Base-by-base conservation (phyloP, 2,888 invertebrate species). In the Tipula helvola region DNA sequence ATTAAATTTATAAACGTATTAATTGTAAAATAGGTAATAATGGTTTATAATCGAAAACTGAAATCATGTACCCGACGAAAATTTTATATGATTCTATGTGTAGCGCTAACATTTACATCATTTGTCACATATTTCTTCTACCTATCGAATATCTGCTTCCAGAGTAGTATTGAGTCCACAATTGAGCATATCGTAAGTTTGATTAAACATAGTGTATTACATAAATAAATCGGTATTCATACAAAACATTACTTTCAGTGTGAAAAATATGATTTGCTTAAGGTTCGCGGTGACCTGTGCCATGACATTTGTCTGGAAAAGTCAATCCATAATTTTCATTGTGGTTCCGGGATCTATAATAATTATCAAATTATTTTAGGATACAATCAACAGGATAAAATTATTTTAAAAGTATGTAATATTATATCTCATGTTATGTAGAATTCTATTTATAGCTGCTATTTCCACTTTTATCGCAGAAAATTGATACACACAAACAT, bases 251-350 rank as follows among this genome's bases (percentile, higher is more conserved):
- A 42, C 18, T 85, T 85, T 12, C 18, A 85, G 85, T 85, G 85
- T 44, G 85, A 39, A 8, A 85, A 85, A 42, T 85, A 42, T 85
- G 42, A 42, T 85, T 10, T 42, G 42, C 42, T 18, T 10, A 42
- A 42, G 2, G 39, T 85, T 42, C 39, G 85, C 10, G 85, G 85
- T 42, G 42, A 85, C 44, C 13, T 85, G 42, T 85, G 85, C 12
- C 85, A 85, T 44, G 85, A 85, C 18, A 85, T 85, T 85, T 85
- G 85, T 44, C 39, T 42, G 42, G 41, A 85, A 85, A 85, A 85
- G 44, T 18, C 85, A 18, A 18, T 85, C 5, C 12, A 85, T 18
- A 85, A 85, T 42, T 85, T 85, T 44, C 85, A 85, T 10, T 85
- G 85, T 18, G 85, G 85, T 0, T 10, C 41, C 18, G 85, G 85